Evolutionary conservation across 2,797 vertebrate species (phyloP).

Genomic region (Anisognathus igniventris): DNA sequence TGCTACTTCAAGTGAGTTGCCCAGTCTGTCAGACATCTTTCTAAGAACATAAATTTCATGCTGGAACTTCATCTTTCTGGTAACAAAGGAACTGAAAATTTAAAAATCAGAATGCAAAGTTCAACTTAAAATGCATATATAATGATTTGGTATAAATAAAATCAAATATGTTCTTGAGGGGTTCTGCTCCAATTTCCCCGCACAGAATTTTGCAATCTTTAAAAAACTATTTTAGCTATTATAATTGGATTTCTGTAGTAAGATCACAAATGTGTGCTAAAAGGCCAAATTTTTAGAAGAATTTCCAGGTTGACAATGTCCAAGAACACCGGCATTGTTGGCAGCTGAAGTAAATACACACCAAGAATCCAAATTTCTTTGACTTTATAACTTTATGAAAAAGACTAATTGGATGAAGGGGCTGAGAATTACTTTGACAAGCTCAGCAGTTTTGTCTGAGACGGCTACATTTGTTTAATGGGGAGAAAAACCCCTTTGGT

Average conservation of each 20-base stretch:
- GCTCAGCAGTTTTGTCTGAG: not conserved
- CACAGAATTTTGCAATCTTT: not conserved
- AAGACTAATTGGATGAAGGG: not conserved
- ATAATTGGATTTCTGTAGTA: not conserved
- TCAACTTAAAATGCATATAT: not conserved
- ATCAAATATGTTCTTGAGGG: not conserved
- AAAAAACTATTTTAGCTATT: not conserved
- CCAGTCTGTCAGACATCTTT: not conserved
- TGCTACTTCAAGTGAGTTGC: not conserved
- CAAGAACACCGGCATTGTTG: not conserved
- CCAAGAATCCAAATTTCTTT: not conserved
- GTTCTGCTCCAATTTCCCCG: not conserved
- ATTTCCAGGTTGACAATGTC: not conserved
- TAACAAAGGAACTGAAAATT: not conserved
- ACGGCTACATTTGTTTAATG: constrained; percentile 2
- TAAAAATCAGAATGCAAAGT: not conserved
- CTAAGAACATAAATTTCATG: not conserved
- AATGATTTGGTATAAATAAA: not conserved
- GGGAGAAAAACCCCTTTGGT: constrained; percentile 20
- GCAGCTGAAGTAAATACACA: not conserved
- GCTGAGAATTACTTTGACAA: not conserved
- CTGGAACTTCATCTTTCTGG: not conserved
- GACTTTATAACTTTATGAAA: not conserved
- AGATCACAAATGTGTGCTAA: not conserved
- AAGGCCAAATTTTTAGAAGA: not conserved